Evolutionary conservation across 2,888 invertebrate genomes (phyloP).

Genomic region (Volucella zonaria): DNA sequence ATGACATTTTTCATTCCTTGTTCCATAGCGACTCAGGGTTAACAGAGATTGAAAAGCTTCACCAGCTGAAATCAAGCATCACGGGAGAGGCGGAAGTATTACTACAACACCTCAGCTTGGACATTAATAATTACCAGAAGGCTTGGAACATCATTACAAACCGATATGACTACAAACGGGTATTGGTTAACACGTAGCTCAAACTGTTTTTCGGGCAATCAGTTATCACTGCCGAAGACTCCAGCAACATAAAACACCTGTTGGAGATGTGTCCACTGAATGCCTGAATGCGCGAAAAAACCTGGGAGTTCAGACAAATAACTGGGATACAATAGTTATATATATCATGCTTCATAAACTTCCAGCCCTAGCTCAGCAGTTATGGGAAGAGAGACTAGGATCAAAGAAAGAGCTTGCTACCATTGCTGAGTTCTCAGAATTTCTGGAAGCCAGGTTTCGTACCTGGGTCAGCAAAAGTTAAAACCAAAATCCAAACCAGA

Average conservation of each 20-base stretch:
- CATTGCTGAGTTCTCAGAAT: not conserved
- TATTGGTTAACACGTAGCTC: too few species aligned
- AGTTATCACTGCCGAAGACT: not conserved
- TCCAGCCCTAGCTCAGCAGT: not conserved
- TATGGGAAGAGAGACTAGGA: too few species aligned
- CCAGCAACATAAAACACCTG: not conserved
- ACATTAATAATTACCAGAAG: too few species aligned
- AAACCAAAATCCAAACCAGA: not conserved
- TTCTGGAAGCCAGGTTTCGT: slow-evolving; percentile 12
- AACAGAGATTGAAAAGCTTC: too few species aligned
- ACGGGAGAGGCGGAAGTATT: too few species aligned
- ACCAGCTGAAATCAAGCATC: too few species aligned
- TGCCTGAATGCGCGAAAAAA: slow-evolving; percentile 2
- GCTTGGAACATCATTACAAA: too few species aligned
- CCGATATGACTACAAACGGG: too few species aligned
- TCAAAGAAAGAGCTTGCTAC: not conserved
- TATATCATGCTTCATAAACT: slow-evolving; percentile 12
- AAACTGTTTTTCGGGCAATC: too few species aligned
- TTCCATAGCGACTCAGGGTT: too few species aligned
- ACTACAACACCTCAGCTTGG: too few species aligned
- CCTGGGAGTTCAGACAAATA: not conserved
- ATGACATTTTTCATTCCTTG: too few species aligned
- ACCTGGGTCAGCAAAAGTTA: not conserved
- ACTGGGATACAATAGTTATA: not conserved
- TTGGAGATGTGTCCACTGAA: slow-evolving; percentile 3